Evolutionary conservation across 2,888 invertebrate genomes (phyloP), one percentile per base, ranked within the genome.

Genomic region (Ceramica pisi): DNA sequence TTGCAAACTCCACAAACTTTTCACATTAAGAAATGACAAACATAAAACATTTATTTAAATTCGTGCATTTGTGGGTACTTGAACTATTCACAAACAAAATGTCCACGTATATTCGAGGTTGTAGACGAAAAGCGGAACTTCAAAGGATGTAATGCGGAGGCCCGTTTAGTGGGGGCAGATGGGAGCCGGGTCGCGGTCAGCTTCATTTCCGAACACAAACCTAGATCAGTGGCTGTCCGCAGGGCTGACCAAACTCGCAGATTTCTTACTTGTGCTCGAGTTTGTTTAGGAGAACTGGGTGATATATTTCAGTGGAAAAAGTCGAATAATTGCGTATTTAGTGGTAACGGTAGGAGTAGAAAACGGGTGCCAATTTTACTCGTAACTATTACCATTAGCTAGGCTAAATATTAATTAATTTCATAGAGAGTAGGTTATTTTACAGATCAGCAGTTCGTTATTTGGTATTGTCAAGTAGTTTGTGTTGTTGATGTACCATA

Each of bases 141-240:
- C 91, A 91, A 91, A 91, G 90, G 88, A 84, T 85, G 83, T 82
- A 81, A 81, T 86, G 75, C 70, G 76, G 81, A 85, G 83, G 77
- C 80, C 79, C 82, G 86, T 86, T 87, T 79, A 74, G 78, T 74
- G 75, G 77, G 80, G 80, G 67, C 71, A 83, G 81, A 72, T 67
- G 83, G 81, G 73, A 72, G 66, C 62, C 67, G 78, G 67, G 78
- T 70, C 70, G 87, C 81, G 89, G 89, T 87, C 82, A 81, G 82
- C 71, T 87, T 87, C 83, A 87, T 87, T 87, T 86, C 86, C 88
- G 84, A 80, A 82, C 79, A 75, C 75, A 70, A 71, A 85, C 83
- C 83, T 75, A 83, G 79, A 78, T 80, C 82, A 81, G 77, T 51
- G 66, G 72, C 63, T 62, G 71, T 69, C 75, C 71, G 51, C 71